Percentiles rank a stretch among this genome's conserved stretches.
phyloP scores from a whole-genome alignment of 2,888 invertebrate genomes.

The Cheilosia scutellata region DNA sequence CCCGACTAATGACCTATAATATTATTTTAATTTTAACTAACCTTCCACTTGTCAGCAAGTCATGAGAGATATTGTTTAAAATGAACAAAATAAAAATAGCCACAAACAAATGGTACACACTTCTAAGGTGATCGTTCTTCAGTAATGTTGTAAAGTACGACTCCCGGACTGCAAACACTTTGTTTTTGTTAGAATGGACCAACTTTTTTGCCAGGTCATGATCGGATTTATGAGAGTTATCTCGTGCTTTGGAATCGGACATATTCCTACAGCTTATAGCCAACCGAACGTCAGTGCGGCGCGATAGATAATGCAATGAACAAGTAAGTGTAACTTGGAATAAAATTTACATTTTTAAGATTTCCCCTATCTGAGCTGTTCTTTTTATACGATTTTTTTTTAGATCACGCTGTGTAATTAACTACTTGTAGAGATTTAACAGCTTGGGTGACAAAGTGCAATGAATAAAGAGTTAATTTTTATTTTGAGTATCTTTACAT shows the following conservation, averaged over 20 bases:
- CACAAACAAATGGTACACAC: background rate
- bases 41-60: constrained; percentile 46
- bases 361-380: background rate
- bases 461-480: background rate
- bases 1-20: too few species aligned
- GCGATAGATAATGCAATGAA: background rate
- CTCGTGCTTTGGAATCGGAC: background rate
- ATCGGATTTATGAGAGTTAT: background rate
- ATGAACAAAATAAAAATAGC: constrained; percentile 24
- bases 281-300: background rate
- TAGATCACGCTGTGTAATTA: background rate
- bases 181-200: background rate
- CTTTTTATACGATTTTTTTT: background rate
- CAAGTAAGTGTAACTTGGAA: too few species aligned
- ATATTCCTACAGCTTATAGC: background rate
- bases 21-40: constrained; percentile 48
- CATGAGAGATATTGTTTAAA: constrained; percentile 42
- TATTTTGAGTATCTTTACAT: background rate
- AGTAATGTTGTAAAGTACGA: constrained; percentile 3
- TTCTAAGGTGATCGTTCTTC: background rate
- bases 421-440: background rate
- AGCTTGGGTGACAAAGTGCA: background rate
- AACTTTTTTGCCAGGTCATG: background rate
- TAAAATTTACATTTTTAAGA: background rate
- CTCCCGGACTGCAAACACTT: background rate